Conservation (phyloP, 2,113 vertebrate species). For the Eptesicus fuscus region DNA sequence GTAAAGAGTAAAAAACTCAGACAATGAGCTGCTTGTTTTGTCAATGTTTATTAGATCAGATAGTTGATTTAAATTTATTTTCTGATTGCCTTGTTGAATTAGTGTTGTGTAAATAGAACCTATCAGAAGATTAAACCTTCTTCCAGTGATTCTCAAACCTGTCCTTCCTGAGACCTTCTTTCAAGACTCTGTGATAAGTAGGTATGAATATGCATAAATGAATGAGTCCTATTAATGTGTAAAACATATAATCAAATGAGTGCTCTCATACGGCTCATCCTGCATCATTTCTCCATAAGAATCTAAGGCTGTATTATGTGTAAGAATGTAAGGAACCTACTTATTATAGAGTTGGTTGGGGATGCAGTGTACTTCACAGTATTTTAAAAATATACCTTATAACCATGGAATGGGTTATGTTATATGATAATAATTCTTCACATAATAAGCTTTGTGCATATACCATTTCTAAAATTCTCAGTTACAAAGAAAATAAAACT, state of each 20-base stretch:
- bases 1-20: neutral
- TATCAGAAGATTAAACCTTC: neutral
- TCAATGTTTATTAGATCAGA: neutral
- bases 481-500: neutral
- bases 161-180: neutral
- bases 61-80: neutral
- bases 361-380: neutral
- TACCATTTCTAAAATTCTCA: neutral
- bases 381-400: neutral
- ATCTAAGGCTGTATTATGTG: neutral
- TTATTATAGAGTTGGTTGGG: neutral
- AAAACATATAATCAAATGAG: neutral
- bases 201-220: neutral
- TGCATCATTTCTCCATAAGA: neutral
- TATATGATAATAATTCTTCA: slow-evolving; percentile 8
- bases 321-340: neutral
- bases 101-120: neutral
- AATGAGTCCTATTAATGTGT: neutral
- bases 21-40: neutral
- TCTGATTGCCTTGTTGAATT: neutral
- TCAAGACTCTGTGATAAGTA: neutral
- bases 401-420: neutral
- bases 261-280: neutral
- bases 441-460: neutral
- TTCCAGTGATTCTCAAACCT: neutral